Evolutionary conservation across 2,113 vertebrate species (phyloP).

Genomic region (Atrichornis clamosus): DNA sequence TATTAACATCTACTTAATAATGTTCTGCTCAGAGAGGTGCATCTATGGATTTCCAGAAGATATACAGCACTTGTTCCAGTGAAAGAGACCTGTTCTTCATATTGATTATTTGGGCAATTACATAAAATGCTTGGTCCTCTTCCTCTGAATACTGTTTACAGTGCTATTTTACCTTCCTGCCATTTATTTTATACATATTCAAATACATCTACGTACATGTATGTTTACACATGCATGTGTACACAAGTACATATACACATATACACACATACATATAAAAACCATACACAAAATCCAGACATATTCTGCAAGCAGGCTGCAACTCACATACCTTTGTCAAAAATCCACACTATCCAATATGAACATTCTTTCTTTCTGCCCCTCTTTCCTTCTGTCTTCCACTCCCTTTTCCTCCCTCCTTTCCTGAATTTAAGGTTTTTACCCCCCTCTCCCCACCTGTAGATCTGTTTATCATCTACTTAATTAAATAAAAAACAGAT

Average conservation of each 20-base stretch:
- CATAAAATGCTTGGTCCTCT: background rate
- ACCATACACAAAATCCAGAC: background rate
- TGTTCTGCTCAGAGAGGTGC: background rate
- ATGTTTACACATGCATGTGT: background rate
- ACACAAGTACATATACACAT: background rate
- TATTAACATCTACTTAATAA: background rate
- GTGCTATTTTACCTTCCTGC: background rate
- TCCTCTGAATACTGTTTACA: background rate
- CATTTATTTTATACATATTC: background rate
- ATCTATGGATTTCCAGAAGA: background rate
- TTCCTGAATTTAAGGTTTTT: background rate
- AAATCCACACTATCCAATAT: background rate
- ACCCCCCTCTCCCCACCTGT: rapidly evolving
- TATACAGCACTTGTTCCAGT: background rate
- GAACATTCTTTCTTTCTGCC: background rate
- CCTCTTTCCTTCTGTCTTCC: no score
- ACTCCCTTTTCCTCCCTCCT: background rate
- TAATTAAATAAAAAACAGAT: background rate
- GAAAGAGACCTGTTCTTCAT: background rate
- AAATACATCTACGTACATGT: background rate
- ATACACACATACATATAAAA: background rate
- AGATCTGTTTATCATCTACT: background rate
- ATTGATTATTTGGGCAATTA: background rate
- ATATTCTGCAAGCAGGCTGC: background rate
- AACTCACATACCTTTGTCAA: background rate